These are phyloP conservation scores for Aphelenchoides fujianensis DNA, from an alignment of 1,140 invertebrate genomes.

Conservation along the genomic window DNA sequence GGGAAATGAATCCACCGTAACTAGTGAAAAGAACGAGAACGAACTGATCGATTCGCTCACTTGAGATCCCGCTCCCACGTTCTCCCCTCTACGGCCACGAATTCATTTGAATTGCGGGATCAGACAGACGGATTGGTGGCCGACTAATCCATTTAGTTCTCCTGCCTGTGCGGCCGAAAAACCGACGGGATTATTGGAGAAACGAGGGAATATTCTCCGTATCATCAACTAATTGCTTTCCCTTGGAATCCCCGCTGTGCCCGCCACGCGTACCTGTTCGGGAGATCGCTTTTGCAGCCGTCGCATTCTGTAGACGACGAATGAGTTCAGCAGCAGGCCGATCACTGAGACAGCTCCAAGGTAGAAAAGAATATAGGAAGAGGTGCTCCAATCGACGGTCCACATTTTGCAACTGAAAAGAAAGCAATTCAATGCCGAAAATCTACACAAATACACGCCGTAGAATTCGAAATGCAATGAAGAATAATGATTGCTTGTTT, in stretches of 20 bases:
- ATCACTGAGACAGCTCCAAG: slow-evolving; percentile 25
- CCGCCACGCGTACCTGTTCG: slow-evolving; percentile 41
- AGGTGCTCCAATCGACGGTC: not conserved
- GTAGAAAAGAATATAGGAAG: not conserved
- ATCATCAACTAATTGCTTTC: too few relatives aligned
- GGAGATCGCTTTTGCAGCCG: slow-evolving; percentile 19
- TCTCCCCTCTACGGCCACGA: too few relatives aligned
- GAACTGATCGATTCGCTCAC: too few relatives aligned
- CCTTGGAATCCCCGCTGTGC: too few relatives aligned
- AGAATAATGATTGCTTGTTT: too few relatives aligned
- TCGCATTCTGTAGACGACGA: slow-evolving; percentile 34
- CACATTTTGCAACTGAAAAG: slow-evolving; percentile 1
- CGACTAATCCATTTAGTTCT: too few relatives aligned
- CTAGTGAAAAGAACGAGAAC: too few relatives aligned
- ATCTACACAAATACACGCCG: not conserved
- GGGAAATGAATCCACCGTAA: too few relatives aligned
- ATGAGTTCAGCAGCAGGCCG: slow-evolving; percentile 33
- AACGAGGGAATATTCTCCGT: too few relatives aligned
- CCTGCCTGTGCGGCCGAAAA: too few relatives aligned
- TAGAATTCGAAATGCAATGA: not conserved
- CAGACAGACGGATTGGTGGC: not conserved
- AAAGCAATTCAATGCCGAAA: not conserved
- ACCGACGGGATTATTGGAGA: too few relatives aligned
- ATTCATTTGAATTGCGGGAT: not conserved
- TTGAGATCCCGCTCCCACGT: too few relatives aligned